phyloP scores from a whole-genome alignment of 2,888 invertebrate genomes.

The Lithophane semibrunnea region DNA sequence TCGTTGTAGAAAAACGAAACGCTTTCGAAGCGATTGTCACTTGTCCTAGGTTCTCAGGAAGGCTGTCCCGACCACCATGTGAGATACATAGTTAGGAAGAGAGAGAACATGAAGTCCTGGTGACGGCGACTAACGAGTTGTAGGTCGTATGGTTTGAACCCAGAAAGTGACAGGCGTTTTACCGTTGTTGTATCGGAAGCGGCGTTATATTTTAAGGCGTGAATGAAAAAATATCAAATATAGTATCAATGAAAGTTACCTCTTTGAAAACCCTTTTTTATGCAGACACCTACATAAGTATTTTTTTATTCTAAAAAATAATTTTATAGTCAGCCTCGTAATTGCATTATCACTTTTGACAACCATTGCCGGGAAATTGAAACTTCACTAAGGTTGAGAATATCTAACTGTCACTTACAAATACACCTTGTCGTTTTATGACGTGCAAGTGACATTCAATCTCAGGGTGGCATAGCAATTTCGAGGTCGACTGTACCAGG shows the following conservation, averaged over 20 bases:
- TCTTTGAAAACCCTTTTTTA: conserved; percentile 7
- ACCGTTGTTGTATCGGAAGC: too few relatives aligned
- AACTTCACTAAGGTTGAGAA: too few relatives aligned
- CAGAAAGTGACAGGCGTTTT: too few relatives aligned
- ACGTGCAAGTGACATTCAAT: not conserved
- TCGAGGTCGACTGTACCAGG: not conserved
- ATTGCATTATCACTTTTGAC: not conserved
- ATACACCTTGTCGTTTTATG: not conserved
- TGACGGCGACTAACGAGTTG: too few relatives aligned
- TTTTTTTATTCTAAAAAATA: not conserved
- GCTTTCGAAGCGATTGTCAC: too few relatives aligned
- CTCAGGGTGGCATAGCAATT: not conserved
- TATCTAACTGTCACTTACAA: not conserved
- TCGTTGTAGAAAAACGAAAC: too few relatives aligned
- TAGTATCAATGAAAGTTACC: not conserved
- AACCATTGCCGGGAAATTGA: not conserved
- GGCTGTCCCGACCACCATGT: too few relatives aligned
- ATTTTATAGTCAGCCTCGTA: not conserved
- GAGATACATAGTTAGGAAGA: too few relatives aligned
- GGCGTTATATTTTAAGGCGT: too few relatives aligned
- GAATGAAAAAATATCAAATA: not conserved
- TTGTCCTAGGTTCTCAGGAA: too few relatives aligned
- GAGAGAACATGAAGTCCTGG: too few relatives aligned
- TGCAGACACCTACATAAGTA: not conserved
- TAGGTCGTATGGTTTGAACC: too few relatives aligned